phyloP scores from a whole-genome alignment of 2,888 invertebrate genomes.

The Campoplex capitator region DNA sequence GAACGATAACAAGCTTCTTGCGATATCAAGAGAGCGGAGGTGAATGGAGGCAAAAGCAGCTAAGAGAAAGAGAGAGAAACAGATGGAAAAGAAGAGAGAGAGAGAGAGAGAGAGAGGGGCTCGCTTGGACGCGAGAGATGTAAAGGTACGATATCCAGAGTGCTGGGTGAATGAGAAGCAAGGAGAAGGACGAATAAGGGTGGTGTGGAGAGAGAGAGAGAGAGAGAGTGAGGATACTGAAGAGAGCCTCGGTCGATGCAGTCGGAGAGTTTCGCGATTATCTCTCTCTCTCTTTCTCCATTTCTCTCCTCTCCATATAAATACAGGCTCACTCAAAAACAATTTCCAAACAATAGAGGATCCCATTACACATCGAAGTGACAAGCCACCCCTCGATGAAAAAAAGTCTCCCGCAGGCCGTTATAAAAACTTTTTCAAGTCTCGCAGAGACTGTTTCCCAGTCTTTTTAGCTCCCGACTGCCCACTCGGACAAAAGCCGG shows the following conservation, averaged over 20 bases:
- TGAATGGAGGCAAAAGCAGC: slow-evolving; percentile 40
- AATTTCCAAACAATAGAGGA: background rate
- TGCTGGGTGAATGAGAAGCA: slow-evolving; percentile 33
- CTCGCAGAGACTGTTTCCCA: too few species aligned
- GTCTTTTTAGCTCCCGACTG: too few species aligned
- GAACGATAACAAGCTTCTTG: slow-evolving; percentile 78
- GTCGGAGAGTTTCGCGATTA: slow-evolving; percentile 15
- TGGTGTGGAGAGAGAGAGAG: slow-evolving; percentile 9
- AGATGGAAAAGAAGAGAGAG: background rate
- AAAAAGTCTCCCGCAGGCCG: too few species aligned
- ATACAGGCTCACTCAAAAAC: background rate
- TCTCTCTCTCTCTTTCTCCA: too few species aligned
- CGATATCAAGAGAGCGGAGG: slow-evolving; percentile 71
- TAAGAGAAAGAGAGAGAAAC: background rate
- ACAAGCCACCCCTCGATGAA: too few species aligned
- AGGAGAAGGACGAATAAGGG: slow-evolving; percentile 50
- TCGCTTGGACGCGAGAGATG: slow-evolving; percentile 14
- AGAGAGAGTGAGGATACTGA: slow-evolving; percentile 28
- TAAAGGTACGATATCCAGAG: slow-evolving; percentile 10
- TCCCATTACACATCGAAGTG: background rate
- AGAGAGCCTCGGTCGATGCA: slow-evolving; percentile 59
- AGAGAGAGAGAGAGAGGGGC: background rate
- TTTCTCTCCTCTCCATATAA: background rate
- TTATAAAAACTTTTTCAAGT: too few species aligned
- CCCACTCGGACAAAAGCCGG: too few species aligned